Evolutionary conservation across 2,113 vertebrate genomes (phyloP).

Genomic region (Oophaga pumilio): DNA sequence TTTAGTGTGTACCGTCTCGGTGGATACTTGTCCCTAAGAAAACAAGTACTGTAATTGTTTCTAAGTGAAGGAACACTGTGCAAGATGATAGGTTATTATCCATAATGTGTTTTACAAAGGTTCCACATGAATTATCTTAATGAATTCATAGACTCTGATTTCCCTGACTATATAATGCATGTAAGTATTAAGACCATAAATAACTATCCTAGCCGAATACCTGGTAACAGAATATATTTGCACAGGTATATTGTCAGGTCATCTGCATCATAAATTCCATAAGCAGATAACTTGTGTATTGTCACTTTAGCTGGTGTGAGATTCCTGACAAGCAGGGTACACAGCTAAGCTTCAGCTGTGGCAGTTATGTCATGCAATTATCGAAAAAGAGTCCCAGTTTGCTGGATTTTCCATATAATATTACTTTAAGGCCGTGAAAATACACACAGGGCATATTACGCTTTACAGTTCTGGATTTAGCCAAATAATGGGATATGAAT

Average conservation of each 20-base stretch:
- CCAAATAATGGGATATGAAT: too few species aligned
- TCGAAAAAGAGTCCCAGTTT: not conserved
- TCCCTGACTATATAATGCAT: not conserved
- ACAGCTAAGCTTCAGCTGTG: not conserved
- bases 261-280: not conserved
- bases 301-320: not conserved
- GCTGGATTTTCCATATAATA: not conserved
- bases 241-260: not conserved
- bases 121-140: slow-evolving; percentile 40
- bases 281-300: not conserved
- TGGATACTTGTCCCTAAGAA: slow-evolving; percentile 28
- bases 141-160: slow-evolving; percentile 31
- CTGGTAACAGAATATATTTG: not conserved
- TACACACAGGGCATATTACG: too few species aligned
- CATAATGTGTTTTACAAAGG: slow-evolving; percentile 47
- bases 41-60: slow-evolving; percentile 36
- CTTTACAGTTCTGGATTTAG: too few species aligned
- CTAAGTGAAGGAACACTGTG: slow-evolving; percentile 30
- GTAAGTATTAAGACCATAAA: slow-evolving; percentile 20
- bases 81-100: slow-evolving; percentile 29
- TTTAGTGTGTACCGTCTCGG: not conserved
- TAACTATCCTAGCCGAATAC: slow-evolving; percentile 14
- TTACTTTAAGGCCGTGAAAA: not conserved
- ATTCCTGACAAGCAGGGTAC: not conserved
- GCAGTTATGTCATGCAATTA: not conserved